Conservation (phyloP, 2,113 vertebrate genomes). For the Nothobranchius kuhntae region DNA sequence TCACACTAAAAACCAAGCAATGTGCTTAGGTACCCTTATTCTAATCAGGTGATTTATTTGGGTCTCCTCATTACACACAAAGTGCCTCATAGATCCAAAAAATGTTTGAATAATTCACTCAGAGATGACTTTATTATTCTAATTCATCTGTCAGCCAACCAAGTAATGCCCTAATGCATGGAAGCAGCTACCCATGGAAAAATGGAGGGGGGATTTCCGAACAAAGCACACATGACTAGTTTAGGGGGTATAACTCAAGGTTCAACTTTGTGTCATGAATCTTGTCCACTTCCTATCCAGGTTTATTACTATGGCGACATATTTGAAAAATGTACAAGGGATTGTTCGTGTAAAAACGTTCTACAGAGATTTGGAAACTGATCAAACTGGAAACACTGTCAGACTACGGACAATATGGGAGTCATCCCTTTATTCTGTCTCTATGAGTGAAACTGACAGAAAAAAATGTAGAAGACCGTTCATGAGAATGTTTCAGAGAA, state of each 20-base stretch:
- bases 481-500: not conserved
- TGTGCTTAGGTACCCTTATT: slow-evolving; percentile 1
- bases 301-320: too few species aligned
- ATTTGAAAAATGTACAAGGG: too few species aligned
- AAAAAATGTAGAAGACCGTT: not conserved
- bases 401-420: too few species aligned
- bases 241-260: not conserved
- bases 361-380: too few species aligned
- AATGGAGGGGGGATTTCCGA: not conserved
- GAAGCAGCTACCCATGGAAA: not conserved
- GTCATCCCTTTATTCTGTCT: not conserved
- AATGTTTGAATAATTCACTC: slow-evolving; percentile 18
- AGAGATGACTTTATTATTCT: slow-evolving; percentile 16
- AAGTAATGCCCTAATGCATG: not conserved
- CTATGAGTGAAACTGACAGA: not conserved
- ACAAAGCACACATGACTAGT: not conserved
- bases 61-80: slow-evolving; percentile 6
- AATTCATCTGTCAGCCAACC: slow-evolving; percentile 11
- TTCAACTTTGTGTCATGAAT: not conserved
- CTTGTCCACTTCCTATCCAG: too few species aligned
- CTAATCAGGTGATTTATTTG: slow-evolving; percentile 16
- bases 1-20: not conserved
- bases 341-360: too few species aligned
- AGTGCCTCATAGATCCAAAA: slow-evolving; percentile 6
- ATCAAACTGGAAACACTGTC: too few species aligned